These are phyloP conservation scores for Gerris buenoi DNA, from an alignment of 1,140 invertebrate species.

Conservation along the genomic window DNA sequence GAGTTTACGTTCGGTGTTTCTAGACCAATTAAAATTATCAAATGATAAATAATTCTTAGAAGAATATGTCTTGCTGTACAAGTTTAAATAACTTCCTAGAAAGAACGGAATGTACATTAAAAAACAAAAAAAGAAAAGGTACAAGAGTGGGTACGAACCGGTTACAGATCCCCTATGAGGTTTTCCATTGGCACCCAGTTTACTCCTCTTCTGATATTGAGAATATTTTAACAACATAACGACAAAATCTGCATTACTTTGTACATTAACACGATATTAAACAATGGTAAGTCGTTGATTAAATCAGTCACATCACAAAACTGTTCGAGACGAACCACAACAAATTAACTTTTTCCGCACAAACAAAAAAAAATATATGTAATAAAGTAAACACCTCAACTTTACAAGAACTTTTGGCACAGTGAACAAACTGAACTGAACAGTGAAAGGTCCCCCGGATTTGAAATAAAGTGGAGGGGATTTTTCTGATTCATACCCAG, in stretches of 20 bases:
- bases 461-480: too few relatives aligned
- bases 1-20: too few relatives aligned
- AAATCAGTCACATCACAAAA: not conserved
- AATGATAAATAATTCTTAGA: too few relatives aligned
- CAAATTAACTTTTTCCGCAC: not conserved
- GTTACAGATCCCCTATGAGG: conserved; percentile 3
- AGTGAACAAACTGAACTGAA: not conserved
- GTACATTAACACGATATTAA: not conserved
- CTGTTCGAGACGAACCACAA: too few relatives aligned
- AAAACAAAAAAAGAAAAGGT: too few relatives aligned
- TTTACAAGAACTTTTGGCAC: not conserved
- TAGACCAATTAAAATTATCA: too few relatives aligned
- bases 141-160: not conserved
- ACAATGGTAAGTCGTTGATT: not conserved
- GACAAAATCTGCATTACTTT: not conserved
- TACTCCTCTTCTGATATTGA: not conserved
- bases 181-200: not conserved
- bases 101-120: too few relatives aligned
- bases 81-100: too few relatives aligned
- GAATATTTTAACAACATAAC: conserved; percentile 5
- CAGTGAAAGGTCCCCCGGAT: too few relatives aligned
- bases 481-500: too few relatives aligned
- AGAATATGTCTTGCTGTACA: too few relatives aligned
- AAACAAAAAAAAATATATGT: not conserved
- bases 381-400: not conserved